Evolutionary conservation across 2,113 vertebrate species (phyloP).

Genomic region (Lanius ludovicianus): DNA sequence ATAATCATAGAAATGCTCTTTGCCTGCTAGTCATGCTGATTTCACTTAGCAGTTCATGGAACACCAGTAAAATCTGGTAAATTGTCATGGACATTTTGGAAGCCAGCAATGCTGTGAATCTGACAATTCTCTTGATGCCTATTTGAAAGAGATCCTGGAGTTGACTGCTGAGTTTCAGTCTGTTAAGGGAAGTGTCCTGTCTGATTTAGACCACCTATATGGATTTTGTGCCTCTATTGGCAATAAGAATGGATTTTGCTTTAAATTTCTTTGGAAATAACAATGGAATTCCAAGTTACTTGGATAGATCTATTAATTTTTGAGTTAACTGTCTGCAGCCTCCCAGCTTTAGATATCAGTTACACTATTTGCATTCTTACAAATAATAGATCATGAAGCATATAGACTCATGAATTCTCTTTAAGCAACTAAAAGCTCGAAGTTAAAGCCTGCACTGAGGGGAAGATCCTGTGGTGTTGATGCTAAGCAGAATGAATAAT

Average conservation of each 20-base stretch:
- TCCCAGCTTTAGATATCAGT: background rate
- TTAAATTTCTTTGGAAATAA: background rate
- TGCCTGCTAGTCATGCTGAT: background rate
- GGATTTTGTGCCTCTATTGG: background rate
- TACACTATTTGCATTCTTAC: background rate
- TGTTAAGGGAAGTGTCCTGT: background rate
- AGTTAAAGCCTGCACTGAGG: background rate
- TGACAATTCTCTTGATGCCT: background rate
- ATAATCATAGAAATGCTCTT: background rate
- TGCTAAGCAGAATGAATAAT: background rate
- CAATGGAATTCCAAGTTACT: background rate
- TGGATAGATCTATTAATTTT: background rate
- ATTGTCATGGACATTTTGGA: background rate
- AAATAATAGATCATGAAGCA: background rate
- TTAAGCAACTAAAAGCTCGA: background rate
- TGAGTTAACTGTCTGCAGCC: background rate
- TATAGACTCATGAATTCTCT: background rate
- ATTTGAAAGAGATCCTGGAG: background rate
- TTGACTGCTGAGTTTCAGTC: background rate
- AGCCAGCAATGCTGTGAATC: background rate
- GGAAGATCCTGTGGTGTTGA: background rate
- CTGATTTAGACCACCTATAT: background rate
- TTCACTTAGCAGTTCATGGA: background rate
- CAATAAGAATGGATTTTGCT: background rate
- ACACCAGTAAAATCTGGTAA: background rate